Base-by-base conservation (phyloP, 2,888 invertebrate genomes). In the Gymnoscelis rufifasciata region DNA sequence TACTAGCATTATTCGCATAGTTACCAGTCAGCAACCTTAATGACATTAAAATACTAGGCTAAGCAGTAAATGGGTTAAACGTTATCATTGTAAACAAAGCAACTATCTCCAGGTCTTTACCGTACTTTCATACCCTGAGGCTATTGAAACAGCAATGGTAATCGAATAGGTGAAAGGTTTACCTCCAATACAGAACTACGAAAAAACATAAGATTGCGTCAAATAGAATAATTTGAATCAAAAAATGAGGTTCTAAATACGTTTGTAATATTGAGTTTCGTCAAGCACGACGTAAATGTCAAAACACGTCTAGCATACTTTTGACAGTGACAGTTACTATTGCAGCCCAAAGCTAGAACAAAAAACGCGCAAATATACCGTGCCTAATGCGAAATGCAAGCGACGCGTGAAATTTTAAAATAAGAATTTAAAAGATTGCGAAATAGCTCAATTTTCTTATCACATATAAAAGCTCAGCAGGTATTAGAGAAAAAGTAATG, bases 71-170 rank as follows among this genome's bases (percentile, higher is more conserved):
- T n/a, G n/a, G n/a, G n/a, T n/a, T n/a, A 52, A 38, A 46, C 54
- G 64, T 63, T 63, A 50, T 35, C 54, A 62, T 62, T 45, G 56
- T 52, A 52, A 54, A 57, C 51, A 53, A 45, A 27, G 45, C 10
- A 43, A 52, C 51, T 37, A 57, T 68, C 31, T 47, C 62, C 38
- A 45, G 54, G 58, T 68, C 64, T 62, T 59, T 67, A 57, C 56
- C 54, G 53, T 52, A 73, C 78, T 81, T 80, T 78, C 80, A 62
- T 73, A 50, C 68, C 81, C 74, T 47, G 51, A 46, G 76, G 80
- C 71, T 53, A 64, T 59, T 45, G 37, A 57, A 51, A 50, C 60
- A 46, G 66, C 68, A 67, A 62, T 71, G 70, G 69, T 66, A 54
- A 59, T 58, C 51, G 46, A 61, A 62, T 52, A 67, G 71, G 77